Evolutionary conservation across 2,888 invertebrate species (phyloP), one percentile per base, ranked within the genome.

Genomic region (Psylliodes chrysocephalus): DNA sequence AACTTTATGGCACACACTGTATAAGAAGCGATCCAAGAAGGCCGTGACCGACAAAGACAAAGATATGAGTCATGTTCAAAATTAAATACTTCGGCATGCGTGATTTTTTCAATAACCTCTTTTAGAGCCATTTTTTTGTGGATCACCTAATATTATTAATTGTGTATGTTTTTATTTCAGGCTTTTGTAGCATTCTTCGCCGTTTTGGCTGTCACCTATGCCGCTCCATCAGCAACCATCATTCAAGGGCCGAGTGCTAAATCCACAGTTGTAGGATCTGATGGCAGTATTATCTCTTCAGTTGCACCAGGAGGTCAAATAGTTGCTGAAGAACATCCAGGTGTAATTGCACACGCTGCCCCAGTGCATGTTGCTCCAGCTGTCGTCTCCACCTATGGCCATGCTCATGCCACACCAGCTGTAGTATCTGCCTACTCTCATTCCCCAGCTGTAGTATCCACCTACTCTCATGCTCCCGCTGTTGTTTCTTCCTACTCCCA

Each of bases 231-330:
- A 10, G 71, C 73, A 1, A 67, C 67, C 28, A 68, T 78, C 33
- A 62, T 78, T 22, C 77, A 77, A 69, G 77, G 77, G 63, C 77
- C 77, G 6, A 77, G 76, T 70, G 67, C 70, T 51, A 75, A 71
- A 49, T 69, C 73, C 10, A 76, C 75, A 14, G 59, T 77, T 5
- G 70, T 74, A 8, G 77, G 76, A 22, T 71, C 72, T 25, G 77
- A 77, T 42, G 75, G 77, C 19, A 77, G 77, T 60, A 67, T 71
- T 8, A 75, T 77, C 56, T 73, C 74, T 5, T 69, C 78, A 15
- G 71, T 73, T 14, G 68, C 74, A 22, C 77, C 77, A 46, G 78
- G 75, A 18, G 78, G 76, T 17, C 67, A 72, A 44, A 71, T 78
- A 46, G 53, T 78, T 47, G 71, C 75, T 33, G 68, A 72, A 63